These are phyloP conservation scores for Brachyhypopomus gauderio DNA, from an alignment of 2,113 vertebrate species.

Conservation along the genomic window DNA sequence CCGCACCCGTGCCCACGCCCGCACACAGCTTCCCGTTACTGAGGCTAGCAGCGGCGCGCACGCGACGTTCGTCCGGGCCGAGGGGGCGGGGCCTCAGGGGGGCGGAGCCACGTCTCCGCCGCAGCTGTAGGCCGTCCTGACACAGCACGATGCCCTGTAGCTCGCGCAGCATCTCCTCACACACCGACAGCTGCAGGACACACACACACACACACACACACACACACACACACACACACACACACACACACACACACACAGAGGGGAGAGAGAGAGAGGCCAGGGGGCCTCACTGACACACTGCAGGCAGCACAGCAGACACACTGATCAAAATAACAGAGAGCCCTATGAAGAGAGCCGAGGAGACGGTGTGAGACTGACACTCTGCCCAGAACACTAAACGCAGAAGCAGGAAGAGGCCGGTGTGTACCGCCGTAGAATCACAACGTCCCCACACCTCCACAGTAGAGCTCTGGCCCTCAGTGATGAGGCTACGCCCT, in stretches of 20 bases:
- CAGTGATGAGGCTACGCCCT: neutral
- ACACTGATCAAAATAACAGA: constrained; percentile 30
- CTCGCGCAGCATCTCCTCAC: constrained; percentile 95
- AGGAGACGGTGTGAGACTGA: neutral
- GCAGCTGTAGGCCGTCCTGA: constrained; percentile 87
- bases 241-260: constrained; percentile 48
- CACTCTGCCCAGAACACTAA: constrained; percentile 6
- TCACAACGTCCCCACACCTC: too few species aligned
- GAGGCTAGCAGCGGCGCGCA: constrained; percentile 80
- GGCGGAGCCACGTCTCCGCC: constrained; percentile 77
- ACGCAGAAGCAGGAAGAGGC: neutral
- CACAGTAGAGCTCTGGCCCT: neutral
- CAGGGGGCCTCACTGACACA: constrained; percentile 69
- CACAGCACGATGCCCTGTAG: constrained; percentile 93
- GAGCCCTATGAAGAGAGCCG: too few species aligned
- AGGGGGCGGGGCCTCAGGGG: constrained; percentile 76
- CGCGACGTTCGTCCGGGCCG: constrained; percentile 79
- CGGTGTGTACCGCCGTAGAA: neutral
- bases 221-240: constrained; percentile 57
- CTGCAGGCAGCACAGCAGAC: constrained; percentile 42
- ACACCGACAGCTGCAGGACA: constrained; percentile 84
- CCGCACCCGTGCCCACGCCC: constrained; percentile 73
- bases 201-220: constrained; percentile 61
- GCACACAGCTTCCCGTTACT: constrained; percentile 93
- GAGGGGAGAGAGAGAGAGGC: constrained; percentile 59